phyloP scores from a whole-genome alignment of 1,140 invertebrate species.

The Ips typographus region DNA sequence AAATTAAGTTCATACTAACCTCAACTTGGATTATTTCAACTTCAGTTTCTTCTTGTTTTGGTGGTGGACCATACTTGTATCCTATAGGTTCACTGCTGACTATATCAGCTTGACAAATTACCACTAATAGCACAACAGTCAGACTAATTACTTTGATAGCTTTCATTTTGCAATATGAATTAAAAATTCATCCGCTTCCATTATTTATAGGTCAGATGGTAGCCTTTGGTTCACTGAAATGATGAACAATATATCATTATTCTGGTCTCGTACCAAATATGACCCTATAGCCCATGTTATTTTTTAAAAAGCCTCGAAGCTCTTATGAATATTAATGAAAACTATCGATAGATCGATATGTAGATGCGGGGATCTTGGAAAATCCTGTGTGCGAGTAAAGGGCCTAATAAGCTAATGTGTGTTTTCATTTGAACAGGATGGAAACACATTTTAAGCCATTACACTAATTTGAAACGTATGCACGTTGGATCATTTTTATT shows the following conservation, averaged over 20 bases:
- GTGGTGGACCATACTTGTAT: conserved; percentile 17
- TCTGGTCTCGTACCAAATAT: conserved; percentile 10
- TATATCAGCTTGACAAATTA: not conserved
- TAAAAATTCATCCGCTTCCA: not conserved
- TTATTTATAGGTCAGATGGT: conserved; percentile 12
- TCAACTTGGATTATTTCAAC: conserved; percentile 25
- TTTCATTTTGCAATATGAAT: conserved; percentile 20
- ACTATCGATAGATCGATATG: no score
- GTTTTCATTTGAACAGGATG: no score
- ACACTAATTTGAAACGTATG: no score
- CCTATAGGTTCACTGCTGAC: conserved; percentile 8
- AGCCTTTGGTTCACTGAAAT: not conserved
- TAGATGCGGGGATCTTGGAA: no score
- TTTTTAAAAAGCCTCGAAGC: not conserved
- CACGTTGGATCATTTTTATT: no score
- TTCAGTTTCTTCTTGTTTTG: conserved; percentile 9
- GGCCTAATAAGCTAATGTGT: no score
- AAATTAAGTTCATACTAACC: conserved; percentile 1
- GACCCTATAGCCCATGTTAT: not conserved
- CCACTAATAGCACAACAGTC: conserved; percentile 1
- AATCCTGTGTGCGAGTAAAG: no score
- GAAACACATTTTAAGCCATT: no score
- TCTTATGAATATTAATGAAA: not conserved
- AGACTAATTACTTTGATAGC: not conserved
- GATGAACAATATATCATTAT: not conserved